These are phyloP conservation scores for Rotaria sp. DNA, from an alignment of 2,888 invertebrate genomes.

Conservation along the genomic window DNA sequence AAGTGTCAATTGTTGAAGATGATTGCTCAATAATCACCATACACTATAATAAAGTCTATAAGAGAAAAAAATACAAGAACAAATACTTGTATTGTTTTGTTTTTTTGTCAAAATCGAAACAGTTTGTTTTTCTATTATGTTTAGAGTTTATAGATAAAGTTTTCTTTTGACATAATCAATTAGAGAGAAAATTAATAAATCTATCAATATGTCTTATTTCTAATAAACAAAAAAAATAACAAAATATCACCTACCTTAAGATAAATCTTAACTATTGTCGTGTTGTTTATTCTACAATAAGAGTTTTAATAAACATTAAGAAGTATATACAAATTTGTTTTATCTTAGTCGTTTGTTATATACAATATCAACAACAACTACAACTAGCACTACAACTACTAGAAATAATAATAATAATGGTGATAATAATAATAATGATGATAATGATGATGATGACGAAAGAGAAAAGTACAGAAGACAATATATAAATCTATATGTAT, in stretches of 20 bases:
- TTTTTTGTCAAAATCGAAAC: too few species aligned
- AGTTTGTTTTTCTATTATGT: too few species aligned
- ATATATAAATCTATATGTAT: slow-evolving; percentile 3
- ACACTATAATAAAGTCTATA: not conserved
- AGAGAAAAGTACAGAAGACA: slow-evolving; percentile 1
- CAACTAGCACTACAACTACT: not conserved
- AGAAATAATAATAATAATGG: not conserved
- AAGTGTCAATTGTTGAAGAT: not conserved
- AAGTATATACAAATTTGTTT: slow-evolving; percentile 6
- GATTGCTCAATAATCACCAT: not conserved
- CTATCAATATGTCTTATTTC: not conserved
- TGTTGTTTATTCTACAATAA: not conserved
- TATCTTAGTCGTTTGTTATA: not conserved
- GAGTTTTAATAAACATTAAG: not conserved
- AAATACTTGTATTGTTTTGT: too few species aligned
- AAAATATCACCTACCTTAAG: not conserved
- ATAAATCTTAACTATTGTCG: not conserved
- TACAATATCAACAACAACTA: slow-evolving; percentile 9
- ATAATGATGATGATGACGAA: not conserved
- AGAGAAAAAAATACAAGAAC: not conserved
- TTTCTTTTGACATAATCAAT: not conserved
- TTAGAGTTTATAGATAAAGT: not conserved
- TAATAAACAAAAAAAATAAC: not conserved
- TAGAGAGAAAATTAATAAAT: not conserved
- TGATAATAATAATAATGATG: not conserved